Evolutionary conservation across 2,888 invertebrate genomes (phyloP).

Genomic region (Acrobeloides nanus): DNA sequence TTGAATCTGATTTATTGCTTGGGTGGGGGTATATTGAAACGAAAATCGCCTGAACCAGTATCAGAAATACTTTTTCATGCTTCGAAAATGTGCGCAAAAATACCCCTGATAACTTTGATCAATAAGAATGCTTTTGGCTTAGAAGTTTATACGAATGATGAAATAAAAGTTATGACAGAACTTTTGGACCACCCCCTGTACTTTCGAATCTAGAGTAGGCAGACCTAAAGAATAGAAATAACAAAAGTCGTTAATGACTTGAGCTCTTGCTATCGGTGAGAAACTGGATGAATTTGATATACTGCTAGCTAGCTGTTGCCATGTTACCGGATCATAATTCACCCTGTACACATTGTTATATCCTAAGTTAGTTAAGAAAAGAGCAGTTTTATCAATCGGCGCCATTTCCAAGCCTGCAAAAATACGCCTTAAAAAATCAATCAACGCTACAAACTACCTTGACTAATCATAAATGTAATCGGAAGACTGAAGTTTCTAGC

Average conservation of each 20-base stretch:
- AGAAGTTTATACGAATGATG: too few species aligned
- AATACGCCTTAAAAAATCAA: not conserved
- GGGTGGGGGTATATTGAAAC: too few species aligned
- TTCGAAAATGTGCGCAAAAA: not conserved
- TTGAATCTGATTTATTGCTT: too few species aligned
- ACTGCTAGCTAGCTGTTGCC: slow-evolving; percentile 25
- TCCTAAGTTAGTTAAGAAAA: slow-evolving; percentile 22
- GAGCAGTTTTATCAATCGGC: slow-evolving; percentile 21
- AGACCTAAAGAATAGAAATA: slow-evolving; percentile 40
- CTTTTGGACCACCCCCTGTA: too few species aligned
- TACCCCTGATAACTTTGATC: too few species aligned
- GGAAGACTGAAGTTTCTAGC: slow-evolving; percentile 27
- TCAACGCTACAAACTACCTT: slow-evolving; percentile 14
- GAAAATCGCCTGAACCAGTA: too few species aligned
- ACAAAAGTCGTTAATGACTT: slow-evolving; percentile 48
- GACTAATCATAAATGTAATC: slow-evolving; percentile 27
- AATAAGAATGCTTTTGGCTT: too few species aligned
- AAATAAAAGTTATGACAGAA: too few species aligned
- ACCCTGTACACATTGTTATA: slow-evolving; percentile 29
- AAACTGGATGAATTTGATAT: too few species aligned
- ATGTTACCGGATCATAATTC: slow-evolving; percentile 23
- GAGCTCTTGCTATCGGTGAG: slow-evolving; percentile 27
- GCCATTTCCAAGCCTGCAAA: slow-evolving; percentile 26
- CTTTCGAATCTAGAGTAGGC: too few species aligned
- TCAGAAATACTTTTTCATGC: too few species aligned